phyloP scores from a whole-genome alignment of 37 sponge, comb jelly and placozoan species.

The Theonella swinhoei region DNA sequence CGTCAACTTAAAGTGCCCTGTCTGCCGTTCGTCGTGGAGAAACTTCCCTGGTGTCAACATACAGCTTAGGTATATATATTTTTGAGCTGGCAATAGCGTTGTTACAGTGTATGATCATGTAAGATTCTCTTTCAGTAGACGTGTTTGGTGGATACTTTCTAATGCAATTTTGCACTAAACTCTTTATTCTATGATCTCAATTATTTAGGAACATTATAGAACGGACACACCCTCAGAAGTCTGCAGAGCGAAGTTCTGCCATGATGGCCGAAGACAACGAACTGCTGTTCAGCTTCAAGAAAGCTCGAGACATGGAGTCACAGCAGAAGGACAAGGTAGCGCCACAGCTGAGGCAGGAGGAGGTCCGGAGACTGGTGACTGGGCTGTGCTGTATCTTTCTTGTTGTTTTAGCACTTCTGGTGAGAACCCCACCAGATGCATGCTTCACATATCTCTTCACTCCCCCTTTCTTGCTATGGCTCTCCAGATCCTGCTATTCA shows the following conservation, averaged over 20 bases:
- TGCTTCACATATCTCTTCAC: not conserved
- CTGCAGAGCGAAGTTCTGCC: slow-evolving; percentile 6
- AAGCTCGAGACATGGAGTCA: not conserved
- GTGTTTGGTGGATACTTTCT: too few species aligned
- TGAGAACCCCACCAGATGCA: not conserved
- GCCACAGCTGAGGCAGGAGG: not conserved
- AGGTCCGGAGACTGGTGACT: not conserved
- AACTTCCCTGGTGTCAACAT: slow-evolving; percentile 69
- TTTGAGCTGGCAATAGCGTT: not conserved
- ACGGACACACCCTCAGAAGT: not conserved
- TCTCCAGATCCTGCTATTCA: slow-evolving; percentile 11
- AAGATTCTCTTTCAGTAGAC: not conserved
- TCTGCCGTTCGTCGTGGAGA: slow-evolving; percentile 66
- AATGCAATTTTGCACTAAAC: too few species aligned
- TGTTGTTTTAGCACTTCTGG: not conserved
- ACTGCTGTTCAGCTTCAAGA: not conserved
- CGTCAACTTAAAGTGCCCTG: slow-evolving; percentile 42
- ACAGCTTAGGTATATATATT: slow-evolving; percentile 46
- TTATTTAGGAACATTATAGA: slow-evolving; percentile 51
- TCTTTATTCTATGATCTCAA: not conserved
- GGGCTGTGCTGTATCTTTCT: not conserved
- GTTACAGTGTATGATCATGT: too few species aligned
- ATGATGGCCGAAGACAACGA: slow-evolving; percentile 11
- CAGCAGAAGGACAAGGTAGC: not conserved
- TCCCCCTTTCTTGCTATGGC: not conserved